Conservation (phyloP, 2,797 vertebrate genomes). For the Acrossocheilus wenchowensis region DNA sequence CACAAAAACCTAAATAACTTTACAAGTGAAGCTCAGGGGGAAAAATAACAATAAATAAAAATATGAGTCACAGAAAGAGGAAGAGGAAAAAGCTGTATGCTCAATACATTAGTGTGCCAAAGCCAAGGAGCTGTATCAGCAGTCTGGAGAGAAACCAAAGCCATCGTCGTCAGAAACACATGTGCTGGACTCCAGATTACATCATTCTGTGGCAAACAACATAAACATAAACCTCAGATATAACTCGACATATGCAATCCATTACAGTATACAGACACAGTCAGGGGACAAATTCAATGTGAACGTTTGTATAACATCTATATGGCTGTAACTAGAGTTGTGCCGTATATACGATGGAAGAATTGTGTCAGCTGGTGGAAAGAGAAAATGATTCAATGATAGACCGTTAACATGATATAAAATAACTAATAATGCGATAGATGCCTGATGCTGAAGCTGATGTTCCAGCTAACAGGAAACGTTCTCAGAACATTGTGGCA, state of each 20-base stretch:
- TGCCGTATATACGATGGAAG: neutral
- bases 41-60: neutral
- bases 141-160: slow-evolving; percentile 60
- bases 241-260: slow-evolving; percentile 36
- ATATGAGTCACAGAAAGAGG: neutral
- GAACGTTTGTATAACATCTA: neutral
- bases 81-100: slow-evolving; percentile 50
- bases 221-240: slow-evolving; percentile 20
- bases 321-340: neutral
- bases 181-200: slow-evolving; percentile 57
- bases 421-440: too few relatives aligned
- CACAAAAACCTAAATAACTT: neutral
- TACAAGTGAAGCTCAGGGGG: neutral
- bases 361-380: neutral
- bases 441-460: neutral
- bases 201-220: slow-evolving; percentile 56
- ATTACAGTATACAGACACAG: neutral
- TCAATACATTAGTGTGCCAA: slow-evolving; percentile 56
- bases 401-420: neutral
- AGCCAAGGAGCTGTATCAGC: slow-evolving; percentile 70
- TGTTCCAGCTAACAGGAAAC: neutral
- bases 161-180: slow-evolving; percentile 51
- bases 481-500: neutral
- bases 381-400: neutral
- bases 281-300: neutral